Evolutionary conservation across 2,888 invertebrate species (phyloP), one percentile per base, ranked within the genome.

Genomic region (Dorcus parallelipipedus): DNA sequence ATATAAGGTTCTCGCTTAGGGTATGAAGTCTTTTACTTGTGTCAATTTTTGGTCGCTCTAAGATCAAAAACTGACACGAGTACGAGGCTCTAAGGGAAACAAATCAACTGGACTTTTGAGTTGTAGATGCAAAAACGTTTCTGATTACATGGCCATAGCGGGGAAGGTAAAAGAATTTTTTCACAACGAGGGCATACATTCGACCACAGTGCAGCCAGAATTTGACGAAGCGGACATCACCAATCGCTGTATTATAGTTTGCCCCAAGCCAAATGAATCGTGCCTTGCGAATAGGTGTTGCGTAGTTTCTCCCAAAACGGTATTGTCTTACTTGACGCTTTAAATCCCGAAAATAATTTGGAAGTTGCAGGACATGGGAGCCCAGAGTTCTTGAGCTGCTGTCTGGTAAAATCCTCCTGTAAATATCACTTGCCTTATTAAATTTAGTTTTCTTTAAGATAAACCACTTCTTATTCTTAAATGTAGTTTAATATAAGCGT

Each of bases 151-250:
- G 95, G 91, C 92, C 75, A 93, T 98, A 64, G 97, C 97, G 0
- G 94, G 94, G 75, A 91, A 94, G 76, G 93, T 97, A 7, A 98
- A 97, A 78, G 92, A 94, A 75, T 94, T 97, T 81, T 97, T 98
- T 80, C 98, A 98, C 79, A 93, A 97, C 75, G 96, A 97, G 78
- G 97, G 97, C 51, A 97, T 98, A 68, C 98, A 98, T 79, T 97
- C 97, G 43, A 97, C 97, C 20, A 98, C 98, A 33, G 97, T 98
- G 74, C 97, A 98, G 76, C 97, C 97, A 0, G 98, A 98, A 80
- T 97, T 97, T 7, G 70, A 71, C 61, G 60, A 80, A 79, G 78
- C 81, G 81, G 69, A 79, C 80, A 69, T 77, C 82, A 75, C 87
- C 77, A 79, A 84, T 71, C 85, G 86, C 69, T 95, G 95, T 76